Percentiles rank a stretch among this genome's conserved stretches.
Evolutionary conservation across 2,113 vertebrate species (phyloP).

Genomic region (Tragelaphus strepsiceros): DNA sequence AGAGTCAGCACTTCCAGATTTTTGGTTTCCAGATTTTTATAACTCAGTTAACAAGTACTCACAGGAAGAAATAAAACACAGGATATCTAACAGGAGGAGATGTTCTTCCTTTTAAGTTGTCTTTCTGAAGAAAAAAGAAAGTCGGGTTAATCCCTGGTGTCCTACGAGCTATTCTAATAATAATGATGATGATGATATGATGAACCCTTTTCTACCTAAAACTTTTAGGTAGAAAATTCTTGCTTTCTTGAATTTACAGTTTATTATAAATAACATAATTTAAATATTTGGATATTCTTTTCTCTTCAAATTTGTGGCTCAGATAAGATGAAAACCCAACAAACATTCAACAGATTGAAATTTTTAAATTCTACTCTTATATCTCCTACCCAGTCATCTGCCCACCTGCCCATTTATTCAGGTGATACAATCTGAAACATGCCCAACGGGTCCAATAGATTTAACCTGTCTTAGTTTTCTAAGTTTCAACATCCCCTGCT

Average conservation of each 20-base stretch:
- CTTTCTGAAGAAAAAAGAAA: not conserved
- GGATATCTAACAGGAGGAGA: not conserved
- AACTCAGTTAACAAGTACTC: not conserved
- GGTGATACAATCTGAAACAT: not conserved
- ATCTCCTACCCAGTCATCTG: not conserved
- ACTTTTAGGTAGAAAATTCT: not conserved
- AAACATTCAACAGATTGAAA: not conserved
- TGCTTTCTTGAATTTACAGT: not conserved
- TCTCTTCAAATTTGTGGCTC: not conserved
- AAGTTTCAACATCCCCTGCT: not conserved
- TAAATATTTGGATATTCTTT: not conserved
- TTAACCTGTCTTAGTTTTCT: not conserved
- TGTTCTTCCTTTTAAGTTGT: not conserved
- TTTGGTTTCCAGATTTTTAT: not conserved
- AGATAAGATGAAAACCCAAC: not conserved
- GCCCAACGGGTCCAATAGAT: not conserved
- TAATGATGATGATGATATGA: not conserved
- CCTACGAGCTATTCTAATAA: not conserved
- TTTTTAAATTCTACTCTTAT: not conserved
- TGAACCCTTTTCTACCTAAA: not conserved
- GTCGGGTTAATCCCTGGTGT: not conserved
- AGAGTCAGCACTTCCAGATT: not conserved
- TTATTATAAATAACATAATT: not conserved
- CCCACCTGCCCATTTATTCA: not conserved
- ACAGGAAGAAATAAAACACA: not conserved